These are phyloP conservation scores for Monochamus saltuarius DNA, from an alignment of 1,140 invertebrate species.

Conservation along the genomic window DNA sequence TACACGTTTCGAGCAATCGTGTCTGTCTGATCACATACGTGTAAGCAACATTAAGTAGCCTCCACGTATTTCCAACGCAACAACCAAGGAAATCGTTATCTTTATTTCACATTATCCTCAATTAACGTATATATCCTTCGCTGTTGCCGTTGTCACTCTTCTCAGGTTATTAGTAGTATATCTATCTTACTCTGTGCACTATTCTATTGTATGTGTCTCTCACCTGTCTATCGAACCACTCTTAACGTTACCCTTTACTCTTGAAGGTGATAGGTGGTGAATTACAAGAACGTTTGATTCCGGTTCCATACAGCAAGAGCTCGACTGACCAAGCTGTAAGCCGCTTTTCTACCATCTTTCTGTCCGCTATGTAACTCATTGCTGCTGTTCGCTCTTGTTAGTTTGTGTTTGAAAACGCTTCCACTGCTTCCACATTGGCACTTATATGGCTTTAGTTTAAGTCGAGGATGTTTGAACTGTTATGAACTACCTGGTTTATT, in stretches of 20 bases:
- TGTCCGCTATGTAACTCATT: constrained; percentile 51
- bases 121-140: constrained; percentile 1
- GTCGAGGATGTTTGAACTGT: no score
- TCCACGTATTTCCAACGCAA: constrained; percentile 23
- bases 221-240: constrained; percentile 52
- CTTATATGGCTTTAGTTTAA: no score
- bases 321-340: constrained; percentile 99
- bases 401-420: constrained; percentile 46
- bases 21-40: constrained; percentile 42
- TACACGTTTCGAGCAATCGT: constrained; percentile 53
- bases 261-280: constrained; percentile 98
- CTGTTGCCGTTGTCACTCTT: constrained; percentile 20
- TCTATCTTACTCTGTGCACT: constrained; percentile 51
- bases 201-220: constrained; percentile 48
- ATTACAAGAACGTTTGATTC: constrained; percentile 98
- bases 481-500: no score
- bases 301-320: constrained; percentile 98
- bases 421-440: constrained; percentile 42
- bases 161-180: constrained; percentile 46
- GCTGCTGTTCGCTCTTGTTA: constrained; percentile 48
- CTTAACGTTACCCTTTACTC: constrained; percentile 59
- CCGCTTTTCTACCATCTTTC: constrained; percentile 60
- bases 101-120: neutral
- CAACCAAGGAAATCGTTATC: neutral
- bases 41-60: constrained; percentile 22